Evolutionary conservation across 2,888 invertebrate species (phyloP), one percentile per base, ranked within the genome.

Genomic region (Brenthis hecate): DNA sequence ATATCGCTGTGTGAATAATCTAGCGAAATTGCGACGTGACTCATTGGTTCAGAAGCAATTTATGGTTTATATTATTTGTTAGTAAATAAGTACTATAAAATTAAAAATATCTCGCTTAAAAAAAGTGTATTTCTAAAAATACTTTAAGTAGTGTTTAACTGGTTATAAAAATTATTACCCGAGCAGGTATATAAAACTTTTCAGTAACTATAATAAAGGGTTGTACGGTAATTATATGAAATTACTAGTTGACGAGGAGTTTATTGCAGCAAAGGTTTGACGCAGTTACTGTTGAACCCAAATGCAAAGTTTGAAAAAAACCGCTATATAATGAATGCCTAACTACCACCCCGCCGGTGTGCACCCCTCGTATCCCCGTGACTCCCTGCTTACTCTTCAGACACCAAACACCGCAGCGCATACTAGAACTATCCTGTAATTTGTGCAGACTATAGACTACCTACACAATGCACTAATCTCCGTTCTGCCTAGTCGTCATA

Each of bases 381-480:
- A 70, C 73, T 67, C 73, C 73, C 69, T 61, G 71, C 66, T 68
- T 74, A 72, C 73, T 74, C 73, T 74, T 72, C 73, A 72, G 73
- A 71, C 73, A 71, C 67, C 66, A 71, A 65, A 65, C 68, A 67
- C 68, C 70, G 64, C 70, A 69, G 66, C 66, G 62, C 65, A 63
- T 71, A 73, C 71, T 70, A 69, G 66, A 72, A 72, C 71, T 72
- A 71, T 71, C 72, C 72, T 71, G 60, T 66, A 72, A 66, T 72
- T 72, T 72, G 58, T 71, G 61, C 66, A 61, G 69, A 66, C 66
- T 65, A 43, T 51, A 69, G 69, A 53, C 69, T 62, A 66, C 55
- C 60, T 66, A 62, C 51, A 57, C 66, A 62, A 67, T 67, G 61
- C 66, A 55, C 61, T 56, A 66, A 66, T 50, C 66, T 62, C 53